Base-by-base conservation (phyloP, 2,888 invertebrate genomes). In the Drosophila neutralis region DNA sequence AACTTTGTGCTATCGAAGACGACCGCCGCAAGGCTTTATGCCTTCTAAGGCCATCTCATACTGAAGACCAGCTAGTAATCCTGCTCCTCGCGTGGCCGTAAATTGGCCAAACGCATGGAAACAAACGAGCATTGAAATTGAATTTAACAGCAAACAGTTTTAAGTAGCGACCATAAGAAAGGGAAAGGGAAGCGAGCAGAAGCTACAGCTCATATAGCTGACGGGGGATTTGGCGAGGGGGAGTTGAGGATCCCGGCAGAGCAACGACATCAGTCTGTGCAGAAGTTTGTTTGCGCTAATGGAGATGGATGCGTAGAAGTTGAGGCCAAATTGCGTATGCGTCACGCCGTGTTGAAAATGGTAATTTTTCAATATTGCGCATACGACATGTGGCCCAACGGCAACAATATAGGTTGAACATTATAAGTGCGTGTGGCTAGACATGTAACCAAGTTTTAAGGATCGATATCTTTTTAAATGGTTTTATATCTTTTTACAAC, bases 111-210 rank as follows among this genome's bases (percentile, higher is more conserved):
- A 79, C 79, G 88, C 71, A 83, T 76, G 79, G 75, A 77, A 90
- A 86, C 86, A 86, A 85, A 85, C 90, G 90, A 82, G 89, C 90
- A 90, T 89, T 89, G 89, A 90, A 87, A 87, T 87, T 87, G 86
- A 87, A 87, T 87, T 87, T 90, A 87, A 87, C 89, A 84, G 90
- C 90, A 85, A 85, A 85, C 90, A 85, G 84, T 85, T 89, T 85
- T 87, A 89, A 85, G 84, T 75, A 79, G 76, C 73, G 56, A 54
- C 62, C 76, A 69, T 68, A 59, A 49, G 63, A 40, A 27, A 35
- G n/a, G 33, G 51, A 18, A 45, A 18, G 51, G 49, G 45, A 15
- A 40, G 13, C 18, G 21, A 29, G 35, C 58, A 29, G n/a, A 29
- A 57, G 29, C 53, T 27, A 49, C 62, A 76, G 51, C 56, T 70